phyloP scores from a whole-genome alignment of 2,797 vertebrate genomes.

The Mallotus villosus region DNA sequence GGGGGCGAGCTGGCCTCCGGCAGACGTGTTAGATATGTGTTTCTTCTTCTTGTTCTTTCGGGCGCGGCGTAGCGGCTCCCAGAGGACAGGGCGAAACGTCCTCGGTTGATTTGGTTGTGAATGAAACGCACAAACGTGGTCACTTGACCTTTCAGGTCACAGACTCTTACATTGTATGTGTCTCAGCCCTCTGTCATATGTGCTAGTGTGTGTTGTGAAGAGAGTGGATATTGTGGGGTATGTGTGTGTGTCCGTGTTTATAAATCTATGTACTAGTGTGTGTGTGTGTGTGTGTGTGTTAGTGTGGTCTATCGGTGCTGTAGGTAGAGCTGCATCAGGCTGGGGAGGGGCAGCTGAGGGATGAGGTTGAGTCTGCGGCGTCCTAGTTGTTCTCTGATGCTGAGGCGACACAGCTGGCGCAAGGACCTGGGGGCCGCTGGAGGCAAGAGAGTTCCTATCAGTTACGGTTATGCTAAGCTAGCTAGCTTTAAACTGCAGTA shows the following conservation, averaged over 20 bases:
- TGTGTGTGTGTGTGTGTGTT: constrained; percentile 9
- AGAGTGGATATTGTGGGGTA: background rate
- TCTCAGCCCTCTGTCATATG: background rate
- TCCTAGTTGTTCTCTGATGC: constrained; percentile 84
- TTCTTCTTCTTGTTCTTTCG: too few relatives aligned
- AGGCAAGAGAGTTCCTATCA: constrained; percentile 15
- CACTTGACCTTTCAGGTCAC: too few relatives aligned
- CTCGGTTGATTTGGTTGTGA: too few relatives aligned
- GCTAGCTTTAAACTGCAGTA: background rate
- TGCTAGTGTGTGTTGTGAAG: background rate
- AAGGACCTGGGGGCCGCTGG: constrained; percentile 85
- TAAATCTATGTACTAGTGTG: background rate
- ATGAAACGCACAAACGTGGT: too few relatives aligned
- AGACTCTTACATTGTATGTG: too few relatives aligned
- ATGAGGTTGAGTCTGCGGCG: constrained; percentile 83
- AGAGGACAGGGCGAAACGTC: too few relatives aligned
- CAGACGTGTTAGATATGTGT: too few relatives aligned
- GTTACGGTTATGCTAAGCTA: background rate
- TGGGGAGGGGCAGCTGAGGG: constrained; percentile 85
- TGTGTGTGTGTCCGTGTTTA: background rate
- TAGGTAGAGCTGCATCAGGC: constrained; percentile 86
- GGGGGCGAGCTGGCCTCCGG: too few relatives aligned
- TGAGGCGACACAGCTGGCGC: constrained; percentile 86
- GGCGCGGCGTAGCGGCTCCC: too few relatives aligned
- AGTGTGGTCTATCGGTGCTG: constrained; percentile 79